Evolutionary conservation across 1,140 invertebrate species (phyloP).

Genomic region (Sarcophaga peregrina): DNA sequence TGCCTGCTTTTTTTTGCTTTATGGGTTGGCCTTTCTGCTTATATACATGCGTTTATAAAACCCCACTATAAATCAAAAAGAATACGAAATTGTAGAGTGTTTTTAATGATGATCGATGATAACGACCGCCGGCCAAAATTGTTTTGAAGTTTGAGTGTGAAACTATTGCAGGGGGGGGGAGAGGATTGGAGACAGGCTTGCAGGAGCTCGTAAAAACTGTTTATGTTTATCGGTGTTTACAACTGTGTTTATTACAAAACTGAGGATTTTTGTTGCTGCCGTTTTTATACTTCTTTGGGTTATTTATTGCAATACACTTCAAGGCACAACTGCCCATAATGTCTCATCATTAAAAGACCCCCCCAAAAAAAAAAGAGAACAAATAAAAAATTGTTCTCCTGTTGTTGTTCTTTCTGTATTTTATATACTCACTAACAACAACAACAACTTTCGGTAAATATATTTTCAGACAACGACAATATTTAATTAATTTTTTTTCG

Average conservation of each 20-base stretch:
- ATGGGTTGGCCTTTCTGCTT: neutral
- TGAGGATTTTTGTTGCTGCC: neutral
- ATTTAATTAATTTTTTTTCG: neutral
- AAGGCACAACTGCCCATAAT: constrained; percentile 23
- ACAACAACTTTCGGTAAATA: too few species aligned
- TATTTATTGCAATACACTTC: constrained; percentile 7
- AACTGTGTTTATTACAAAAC: neutral
- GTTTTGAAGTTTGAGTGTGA: too few species aligned
- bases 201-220: neutral
- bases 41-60: too few species aligned
- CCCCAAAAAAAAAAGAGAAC: neutral
- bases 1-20: neutral
- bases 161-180: too few species aligned
- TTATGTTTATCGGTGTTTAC: neutral
- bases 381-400: neutral
- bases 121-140: too few species aligned
- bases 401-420: neutral
- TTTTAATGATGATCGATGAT: constrained; percentile 9
- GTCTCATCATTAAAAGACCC: neutral
- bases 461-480: neutral
- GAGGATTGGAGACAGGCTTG: too few species aligned
- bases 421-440: neutral
- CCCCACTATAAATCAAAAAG: neutral
- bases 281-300: neutral
- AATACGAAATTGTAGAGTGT: neutral